These are phyloP conservation scores for Cynodonichthys magdalenae DNA, from an alignment of 2,797 vertebrate species.

Conservation along the genomic window DNA sequence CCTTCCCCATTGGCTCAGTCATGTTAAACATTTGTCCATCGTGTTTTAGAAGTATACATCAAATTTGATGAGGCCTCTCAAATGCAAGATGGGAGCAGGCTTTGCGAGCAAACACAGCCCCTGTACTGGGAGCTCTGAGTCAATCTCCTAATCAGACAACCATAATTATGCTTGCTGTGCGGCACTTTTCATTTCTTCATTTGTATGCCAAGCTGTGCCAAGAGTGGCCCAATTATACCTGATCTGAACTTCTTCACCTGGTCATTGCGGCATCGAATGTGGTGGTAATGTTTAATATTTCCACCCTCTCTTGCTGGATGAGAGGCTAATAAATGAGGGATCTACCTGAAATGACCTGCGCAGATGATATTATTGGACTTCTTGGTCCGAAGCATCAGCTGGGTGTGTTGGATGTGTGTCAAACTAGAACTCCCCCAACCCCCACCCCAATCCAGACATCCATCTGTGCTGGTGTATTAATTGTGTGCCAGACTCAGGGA, in stretches of 20 bases:
- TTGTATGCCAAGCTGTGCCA: slow-evolving; percentile 41
- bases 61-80: slow-evolving; percentile 59
- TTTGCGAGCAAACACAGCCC: slow-evolving; percentile 44
- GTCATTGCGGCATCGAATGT: slow-evolving; percentile 51
- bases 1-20: slow-evolving; percentile 21
- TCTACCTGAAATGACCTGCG: slow-evolving; percentile 65
- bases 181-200: slow-evolving; percentile 50
- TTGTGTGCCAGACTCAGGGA: slow-evolving; percentile 66
- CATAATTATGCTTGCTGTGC: slow-evolving; percentile 42
- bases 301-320: slow-evolving; percentile 53
- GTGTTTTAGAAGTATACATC: slow-evolving; percentile 41
- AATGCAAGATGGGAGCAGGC: slow-evolving; percentile 64
- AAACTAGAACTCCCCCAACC: slow-evolving; percentile 30
- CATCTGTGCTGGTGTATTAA: slow-evolving; percentile 59
- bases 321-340: slow-evolving; percentile 74
- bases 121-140: slow-evolving; percentile 46
- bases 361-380: slow-evolving; percentile 76
- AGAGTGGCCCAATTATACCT: slow-evolving; percentile 47
- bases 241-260: slow-evolving; percentile 55
- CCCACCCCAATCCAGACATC: slow-evolving; percentile 37
- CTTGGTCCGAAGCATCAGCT: slow-evolving; percentile 74
- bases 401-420: slow-evolving; percentile 73
- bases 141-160: slow-evolving; percentile 62
- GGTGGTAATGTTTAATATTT: slow-evolving; percentile 47
- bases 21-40: slow-evolving; percentile 44